phyloP scores from a whole-genome alignment of 1,140 invertebrate genomes.

The Orchesella cincta region DNA sequence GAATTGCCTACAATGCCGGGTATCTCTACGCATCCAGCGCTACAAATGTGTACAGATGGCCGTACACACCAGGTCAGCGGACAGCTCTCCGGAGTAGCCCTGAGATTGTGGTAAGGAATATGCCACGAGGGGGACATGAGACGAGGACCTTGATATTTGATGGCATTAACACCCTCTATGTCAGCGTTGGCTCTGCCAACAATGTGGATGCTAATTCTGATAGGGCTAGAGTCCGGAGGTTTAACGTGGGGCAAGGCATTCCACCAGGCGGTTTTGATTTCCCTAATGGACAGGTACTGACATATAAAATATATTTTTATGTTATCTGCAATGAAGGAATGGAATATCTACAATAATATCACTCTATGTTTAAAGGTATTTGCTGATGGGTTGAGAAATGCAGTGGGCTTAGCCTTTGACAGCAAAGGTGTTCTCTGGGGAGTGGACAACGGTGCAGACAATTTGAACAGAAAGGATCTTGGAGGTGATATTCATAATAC shows the following conservation, averaged over 20 bases:
- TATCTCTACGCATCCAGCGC: conserved; percentile 30
- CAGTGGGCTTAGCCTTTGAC: conserved; percentile 45
- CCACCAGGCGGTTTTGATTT: background rate
- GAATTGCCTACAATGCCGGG: background rate
- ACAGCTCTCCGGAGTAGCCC: background rate
- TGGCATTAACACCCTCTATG: background rate
- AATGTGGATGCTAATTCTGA: conserved; percentile 35
- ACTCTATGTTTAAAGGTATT: conserved; percentile 31
- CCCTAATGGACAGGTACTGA: background rate
- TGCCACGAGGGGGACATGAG: conserved; percentile 18
- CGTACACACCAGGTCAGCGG: conserved; percentile 24
- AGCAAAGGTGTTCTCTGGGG: conserved; percentile 38
- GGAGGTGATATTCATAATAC: conserved; percentile 44
- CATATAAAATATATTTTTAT: background rate
- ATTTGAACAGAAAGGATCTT: conserved; percentile 38
- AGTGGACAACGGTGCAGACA: conserved; percentile 41
- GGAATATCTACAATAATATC: background rate
- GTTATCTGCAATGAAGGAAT: no score
- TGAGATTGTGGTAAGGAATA: conserved; percentile 16
- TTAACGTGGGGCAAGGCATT: background rate
- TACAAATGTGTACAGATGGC: conserved; percentile 29
- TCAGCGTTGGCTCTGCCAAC: conserved; percentile 27
- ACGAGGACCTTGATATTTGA: conserved; percentile 33
- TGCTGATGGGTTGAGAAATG: conserved; percentile 44
- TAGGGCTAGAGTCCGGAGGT: conserved; percentile 18